Percentiles rank a stretch among this genome's conserved stretches.
These are phyloP conservation scores for Drosophila bunnanda DNA, from an alignment of 2,888 invertebrate genomes.

Conservation along the genomic window DNA sequence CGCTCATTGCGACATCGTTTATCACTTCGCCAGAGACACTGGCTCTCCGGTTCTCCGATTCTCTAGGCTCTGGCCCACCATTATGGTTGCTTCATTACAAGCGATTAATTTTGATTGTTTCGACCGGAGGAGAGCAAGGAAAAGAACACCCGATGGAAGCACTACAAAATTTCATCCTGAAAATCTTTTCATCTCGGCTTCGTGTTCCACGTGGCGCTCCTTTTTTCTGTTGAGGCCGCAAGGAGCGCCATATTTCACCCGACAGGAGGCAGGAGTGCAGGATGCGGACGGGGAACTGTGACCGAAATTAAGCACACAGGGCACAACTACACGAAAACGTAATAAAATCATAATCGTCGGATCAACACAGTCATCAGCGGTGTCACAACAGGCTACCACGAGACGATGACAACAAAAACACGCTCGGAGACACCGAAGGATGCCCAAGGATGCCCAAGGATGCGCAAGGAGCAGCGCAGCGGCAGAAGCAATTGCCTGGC, in stretches of 20 bases:
- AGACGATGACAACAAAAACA: slow-evolving; percentile 37
- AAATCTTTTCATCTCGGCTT: slow-evolving; percentile 19
- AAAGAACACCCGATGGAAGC: slow-evolving; percentile 12
- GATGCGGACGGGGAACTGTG: slow-evolving; percentile 38
- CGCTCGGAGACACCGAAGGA: slow-evolving; percentile 17
- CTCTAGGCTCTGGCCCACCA: slow-evolving; percentile 32
- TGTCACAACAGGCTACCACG: slow-evolving; percentile 69
- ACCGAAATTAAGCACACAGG: slow-evolving; percentile 74
- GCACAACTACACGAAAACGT: slow-evolving; percentile 79
- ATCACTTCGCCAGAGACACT: slow-evolving; percentile 49
- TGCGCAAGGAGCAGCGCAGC: slow-evolving; percentile 24
- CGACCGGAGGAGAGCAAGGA: slow-evolving; percentile 29
- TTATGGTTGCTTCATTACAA: slow-evolving; percentile 66
- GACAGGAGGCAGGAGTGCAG: slow-evolving; percentile 52
- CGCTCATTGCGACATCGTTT: slow-evolving; percentile 70
- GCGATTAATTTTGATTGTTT: slow-evolving; percentile 79
- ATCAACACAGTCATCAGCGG: slow-evolving; percentile 84
- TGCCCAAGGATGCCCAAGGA: slow-evolving; percentile 20
- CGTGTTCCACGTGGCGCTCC: neutral
- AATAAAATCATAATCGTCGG: slow-evolving; percentile 84
- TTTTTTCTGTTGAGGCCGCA: slow-evolving; percentile 22
- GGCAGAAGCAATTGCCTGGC: slow-evolving; percentile 52
- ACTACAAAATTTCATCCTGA: slow-evolving; percentile 30
- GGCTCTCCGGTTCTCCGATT: slow-evolving; percentile 5
- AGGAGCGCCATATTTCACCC: slow-evolving; percentile 70